Base-by-base conservation (phyloP, 1,140 invertebrate genomes). In the Drosophila tani region DNA sequence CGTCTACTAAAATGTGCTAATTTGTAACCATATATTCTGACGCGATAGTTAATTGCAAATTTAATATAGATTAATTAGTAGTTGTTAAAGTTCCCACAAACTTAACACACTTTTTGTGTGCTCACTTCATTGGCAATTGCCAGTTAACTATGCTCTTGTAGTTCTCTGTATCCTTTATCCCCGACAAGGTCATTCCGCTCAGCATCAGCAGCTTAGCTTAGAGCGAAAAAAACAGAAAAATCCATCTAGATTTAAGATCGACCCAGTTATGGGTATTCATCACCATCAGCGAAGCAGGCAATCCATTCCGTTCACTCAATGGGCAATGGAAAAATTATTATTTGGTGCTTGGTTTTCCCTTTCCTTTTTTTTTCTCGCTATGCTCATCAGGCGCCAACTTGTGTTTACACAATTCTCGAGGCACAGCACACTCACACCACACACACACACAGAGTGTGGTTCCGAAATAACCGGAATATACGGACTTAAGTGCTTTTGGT, bases 311-410 rank as follows among this genome's bases (percentile, higher is more conserved):
- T 70, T 41, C 45, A 46, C n/a, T 60, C 65, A 41, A 27, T 46
- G 40, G 66, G 29, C 41, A 47, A 55, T 49, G 51, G 50, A 12
- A 19, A 57, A 71, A 70, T 71, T 71, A 71, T 71, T 53, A 45
- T 73, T 15, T 12, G 38, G 53, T 21, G 45, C 38, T 73, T 9
- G 66, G 45, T 46, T 55, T 35, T 35, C 32, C 40, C 8, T 47
- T 70, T 35, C 49, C 40, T 40, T 21, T 70, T 45, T 60, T 47
- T 38, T 21, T n/a, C 50, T 35, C 7, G 51, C 56, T 21, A 14
- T 50, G 69, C 69, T 73, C 69, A 73, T 73, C 69, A 73, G 67
- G 53, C 67, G 64, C 29, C 69, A 73, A 56, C 69, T 73, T 73
- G 69, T 73, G 69, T 73, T 73, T 73, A 73, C 69, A 43, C 69